Conservation (phyloP, 2,888 invertebrate species). For the Pristionchus entomophagus region DNA sequence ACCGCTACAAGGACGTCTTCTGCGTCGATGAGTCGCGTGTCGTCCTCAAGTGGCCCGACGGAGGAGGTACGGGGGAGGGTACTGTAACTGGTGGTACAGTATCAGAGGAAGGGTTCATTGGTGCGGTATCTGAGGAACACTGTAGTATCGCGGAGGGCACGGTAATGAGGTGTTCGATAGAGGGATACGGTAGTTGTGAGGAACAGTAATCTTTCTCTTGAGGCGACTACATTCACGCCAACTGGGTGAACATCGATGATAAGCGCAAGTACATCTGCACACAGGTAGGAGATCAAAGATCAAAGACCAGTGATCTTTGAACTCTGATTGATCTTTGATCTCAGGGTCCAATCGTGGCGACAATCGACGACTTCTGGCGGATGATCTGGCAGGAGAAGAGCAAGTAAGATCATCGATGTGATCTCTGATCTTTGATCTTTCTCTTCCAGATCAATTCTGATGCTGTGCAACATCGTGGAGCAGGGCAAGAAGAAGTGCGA, state of each 20-base stretch:
- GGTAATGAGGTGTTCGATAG: no score
- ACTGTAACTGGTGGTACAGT: no score
- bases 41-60: slow-evolving; percentile 56
- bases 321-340: not conserved
- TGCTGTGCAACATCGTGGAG: slow-evolving; percentile 52
- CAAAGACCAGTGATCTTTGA: slow-evolving; percentile 4
- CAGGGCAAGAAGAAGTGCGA: slow-evolving; percentile 49
- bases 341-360: slow-evolving; percentile 62
- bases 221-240: slow-evolving; percentile 15
- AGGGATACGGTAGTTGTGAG: slow-evolving; percentile 38
- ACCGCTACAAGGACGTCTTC: slow-evolving; percentile 67
- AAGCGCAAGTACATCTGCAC: slow-evolving; percentile 27
- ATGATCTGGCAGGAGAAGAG: slow-evolving; percentile 66
- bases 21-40: slow-evolving; percentile 68
- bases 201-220: no score
- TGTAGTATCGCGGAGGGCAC: no score
- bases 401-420: not conserved
- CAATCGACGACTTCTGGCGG: slow-evolving; percentile 67
- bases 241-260: not conserved
- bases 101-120: no score
- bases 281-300: not conserved
- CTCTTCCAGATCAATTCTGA: slow-evolving; percentile 39
- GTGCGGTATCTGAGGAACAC: no score
- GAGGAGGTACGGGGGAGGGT: no score
- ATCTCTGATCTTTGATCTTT: not conserved